phyloP scores from a whole-genome alignment of 2,888 invertebrate genomes.

The Eledona agricola region DNA sequence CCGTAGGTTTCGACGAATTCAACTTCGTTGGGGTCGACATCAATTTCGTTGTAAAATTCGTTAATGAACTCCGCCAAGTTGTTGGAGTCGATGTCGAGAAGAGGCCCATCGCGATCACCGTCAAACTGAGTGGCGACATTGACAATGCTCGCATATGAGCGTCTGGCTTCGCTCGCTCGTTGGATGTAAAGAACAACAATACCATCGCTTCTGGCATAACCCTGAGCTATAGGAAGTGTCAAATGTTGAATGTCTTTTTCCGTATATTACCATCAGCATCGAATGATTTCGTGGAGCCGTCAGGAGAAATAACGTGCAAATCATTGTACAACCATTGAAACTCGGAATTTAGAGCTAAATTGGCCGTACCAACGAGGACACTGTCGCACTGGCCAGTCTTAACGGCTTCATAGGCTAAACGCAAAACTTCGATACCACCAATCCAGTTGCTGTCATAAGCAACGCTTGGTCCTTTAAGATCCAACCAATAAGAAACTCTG shows the following conservation, averaged over 20 bases:
- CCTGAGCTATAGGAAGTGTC: slow-evolving; percentile 66
- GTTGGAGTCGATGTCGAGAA: slow-evolving; percentile 55
- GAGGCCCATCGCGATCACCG: slow-evolving; percentile 63
- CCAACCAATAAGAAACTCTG: slow-evolving; percentile 90
- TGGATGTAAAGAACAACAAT: slow-evolving; percentile 79
- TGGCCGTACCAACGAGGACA: slow-evolving; percentile 90
- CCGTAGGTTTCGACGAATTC: slow-evolving; percentile 61
- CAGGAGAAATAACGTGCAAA: slow-evolving; percentile 69
- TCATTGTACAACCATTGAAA: slow-evolving; percentile 71
- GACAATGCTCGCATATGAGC: slow-evolving; percentile 66
- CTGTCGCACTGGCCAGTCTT: slow-evolving; percentile 87
- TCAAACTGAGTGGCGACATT: slow-evolving; percentile 68
- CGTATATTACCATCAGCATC: slow-evolving; percentile 68
- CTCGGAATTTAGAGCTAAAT: slow-evolving; percentile 73
- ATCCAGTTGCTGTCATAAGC: slow-evolving; percentile 74
- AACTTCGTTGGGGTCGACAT: slow-evolving; percentile 58
- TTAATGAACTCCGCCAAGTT: slow-evolving; percentile 63
- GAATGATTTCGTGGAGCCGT: slow-evolving; percentile 72
- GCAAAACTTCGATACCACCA: slow-evolving; percentile 73
- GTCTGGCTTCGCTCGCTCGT: slow-evolving; percentile 66
- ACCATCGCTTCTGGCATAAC: slow-evolving; percentile 87
- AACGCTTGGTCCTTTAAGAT: slow-evolving; percentile 76
- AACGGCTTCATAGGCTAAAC: slow-evolving; percentile 76
- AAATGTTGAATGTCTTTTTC: slow-evolving; percentile 3
- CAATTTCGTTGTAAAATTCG: slow-evolving; percentile 67